Evolutionary conservation across 1,140 invertebrate genomes (phyloP).

Genomic region (Megalonaias nervosa): DNA sequence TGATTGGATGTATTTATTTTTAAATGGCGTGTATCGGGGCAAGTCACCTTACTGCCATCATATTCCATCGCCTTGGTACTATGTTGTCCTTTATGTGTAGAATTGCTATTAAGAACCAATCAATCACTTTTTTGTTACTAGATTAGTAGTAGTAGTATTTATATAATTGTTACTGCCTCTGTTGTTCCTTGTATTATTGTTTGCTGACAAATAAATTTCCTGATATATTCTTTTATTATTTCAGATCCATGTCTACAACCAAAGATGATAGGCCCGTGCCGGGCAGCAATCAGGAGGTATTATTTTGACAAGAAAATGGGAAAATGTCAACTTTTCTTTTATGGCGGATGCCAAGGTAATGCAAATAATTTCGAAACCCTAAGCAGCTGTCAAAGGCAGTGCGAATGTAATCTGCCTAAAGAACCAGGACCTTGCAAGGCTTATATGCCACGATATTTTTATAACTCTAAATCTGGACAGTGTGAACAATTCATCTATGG

Average conservation of each 20-base stretch:
- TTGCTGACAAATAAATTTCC: not conserved
- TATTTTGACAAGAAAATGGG: slow-evolving; percentile 73
- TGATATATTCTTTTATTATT: not conserved
- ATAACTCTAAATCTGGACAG: too few species aligned
- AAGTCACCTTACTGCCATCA: too few species aligned
- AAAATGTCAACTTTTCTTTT: slow-evolving; percentile 77
- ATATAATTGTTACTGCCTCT: too few species aligned
- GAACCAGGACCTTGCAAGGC: not conserved
- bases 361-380: slow-evolving; percentile 78
- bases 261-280: slow-evolving; percentile 40
- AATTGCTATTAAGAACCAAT: too few species aligned
- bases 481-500: too few species aligned
- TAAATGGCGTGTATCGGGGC: too few species aligned
- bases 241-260: slow-evolving; percentile 33
- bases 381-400: slow-evolving; percentile 76
- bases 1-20: too few species aligned
- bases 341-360: slow-evolving; percentile 80
- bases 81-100: too few species aligned
- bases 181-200: too few species aligned
- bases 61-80: too few species aligned
- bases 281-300: slow-evolving; percentile 65
- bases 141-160: too few species aligned
- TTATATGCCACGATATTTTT: slow-evolving; percentile 2
- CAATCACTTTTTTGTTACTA: too few species aligned
- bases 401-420: slow-evolving; percentile 40